Base-by-base conservation (phyloP, 2,113 vertebrate genomes). In the Pterophyllum scalare region DNA sequence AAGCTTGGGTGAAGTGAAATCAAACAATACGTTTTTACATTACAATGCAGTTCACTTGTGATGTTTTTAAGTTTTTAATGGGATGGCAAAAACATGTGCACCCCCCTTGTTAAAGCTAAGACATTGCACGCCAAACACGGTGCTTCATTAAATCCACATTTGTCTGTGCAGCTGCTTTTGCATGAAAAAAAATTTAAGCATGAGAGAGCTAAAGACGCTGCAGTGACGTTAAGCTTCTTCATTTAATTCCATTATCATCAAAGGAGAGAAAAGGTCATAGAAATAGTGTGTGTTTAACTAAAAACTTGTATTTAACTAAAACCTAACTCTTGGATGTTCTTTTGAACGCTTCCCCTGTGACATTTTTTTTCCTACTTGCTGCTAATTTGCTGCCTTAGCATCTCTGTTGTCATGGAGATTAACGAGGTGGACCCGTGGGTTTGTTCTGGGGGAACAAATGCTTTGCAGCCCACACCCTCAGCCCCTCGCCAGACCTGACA, bases 351-450 rank as follows among this genome's bases (percentile, higher is more conserved):
- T 90, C 89, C 89, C 75, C 28, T 74, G 80, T 78, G 81, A 75
- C 86, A 75, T 77, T 78, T 87, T 89, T 82, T 88, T 88, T 38
- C 80, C 56, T 33, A 12, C 81, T 85, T 56, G 76, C 83, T 79
- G 80, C 89, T 94, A 93, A 91, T 92, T 91, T 92, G 92, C 92
- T 93, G 93, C 92, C 67, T 75, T 90, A 90, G 93, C 92, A 92
- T 87, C 88, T 87, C 86, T 93, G 93, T 94, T 72, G 85, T 91
- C 92, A 92, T 90, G 87, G 89, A 95, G 94, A 95, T 95, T 94
- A 95, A 95, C 83, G 92, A 94, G 92, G 84, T 79, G 83, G 88
- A 90, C 87, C 86, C 64, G 81, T 56, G 84, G 89, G 90, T 88
- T 33, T 78, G 90, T 92, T 88, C 86, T 88, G 77, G 84, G 90